phyloP scores from a whole-genome alignment of 2,888 invertebrate species.

The Dichetophora obliterata region DNA sequence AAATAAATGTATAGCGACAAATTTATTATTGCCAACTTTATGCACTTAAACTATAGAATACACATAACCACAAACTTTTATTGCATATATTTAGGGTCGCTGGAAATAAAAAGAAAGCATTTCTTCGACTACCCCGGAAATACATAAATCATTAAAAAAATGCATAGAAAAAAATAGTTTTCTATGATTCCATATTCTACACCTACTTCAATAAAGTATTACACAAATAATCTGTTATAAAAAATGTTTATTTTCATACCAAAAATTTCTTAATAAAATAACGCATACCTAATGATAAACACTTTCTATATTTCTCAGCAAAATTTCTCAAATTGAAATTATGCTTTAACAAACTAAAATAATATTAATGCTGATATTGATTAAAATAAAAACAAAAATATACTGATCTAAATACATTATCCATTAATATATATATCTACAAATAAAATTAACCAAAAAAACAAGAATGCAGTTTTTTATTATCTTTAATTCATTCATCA shows the following conservation, averaged over 20 bases:
- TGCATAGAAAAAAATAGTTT: no score
- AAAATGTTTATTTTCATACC: slow-evolving; percentile 20
- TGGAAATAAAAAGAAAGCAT: no score
- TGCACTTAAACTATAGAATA: no score
- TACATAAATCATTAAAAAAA: no score
- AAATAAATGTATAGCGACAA: no score
- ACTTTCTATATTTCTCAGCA: background rate
- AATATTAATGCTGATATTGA: background rate
- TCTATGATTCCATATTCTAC: no score
- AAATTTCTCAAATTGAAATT: slow-evolving; percentile 11
- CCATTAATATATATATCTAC: background rate
- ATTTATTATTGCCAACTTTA: no score
- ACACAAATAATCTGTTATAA: background rate
- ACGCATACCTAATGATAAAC: background rate
- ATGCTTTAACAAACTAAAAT: background rate
- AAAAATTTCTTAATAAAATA: background rate
- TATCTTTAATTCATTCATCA: background rate
- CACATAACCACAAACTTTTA: no score
- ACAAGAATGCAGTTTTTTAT: background rate
- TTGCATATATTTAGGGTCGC: no score
- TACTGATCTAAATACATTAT: slow-evolving; percentile 1
- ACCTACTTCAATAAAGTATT: no score
- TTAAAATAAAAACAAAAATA: background rate
- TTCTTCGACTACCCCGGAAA: no score
- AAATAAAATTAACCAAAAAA: slow-evolving; percentile 9